Evolutionary conservation across 2,888 invertebrate genomes (phyloP), one percentile per base, ranked within the genome.

Genomic region (Chelonus formosanus): DNA sequence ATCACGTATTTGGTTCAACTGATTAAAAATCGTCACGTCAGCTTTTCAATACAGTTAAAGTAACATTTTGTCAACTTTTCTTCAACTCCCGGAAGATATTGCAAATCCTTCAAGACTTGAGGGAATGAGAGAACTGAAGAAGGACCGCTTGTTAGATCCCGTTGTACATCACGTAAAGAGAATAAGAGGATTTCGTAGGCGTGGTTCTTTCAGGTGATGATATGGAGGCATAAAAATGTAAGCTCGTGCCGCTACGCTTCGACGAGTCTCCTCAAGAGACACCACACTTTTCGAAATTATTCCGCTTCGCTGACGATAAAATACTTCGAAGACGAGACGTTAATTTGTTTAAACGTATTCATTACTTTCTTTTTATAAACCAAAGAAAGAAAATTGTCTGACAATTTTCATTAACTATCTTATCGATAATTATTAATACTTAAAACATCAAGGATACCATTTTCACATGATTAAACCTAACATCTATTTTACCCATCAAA

Each of bases 121-220:
- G 58, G 58, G 58, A 10, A 36, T 43, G 8, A 52, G 32, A 32
- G 7, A 52, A 34, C 44, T 43, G 20, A 8, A 40, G 43, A 57
- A 55, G 56, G 68, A 64, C 67, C 63, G 50, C 66, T 70, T 59
- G 65, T 65, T 67, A 68, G 60, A 68, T 70, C 52, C 70, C 70
- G 70, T 70, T 68, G 68, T 36, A 34, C 35, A 54, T 35, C 35
- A 59, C 53, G 52, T 44, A 40, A 35, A 32, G 8, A 36, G 52
- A 52, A 5, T 32, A 31, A 52, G 20, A 53, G n/a, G 8, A 45
- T 66, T 35, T 32, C 20, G 34, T 61, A 50, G 66, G 66, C 56
- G 66, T 52, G 61, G 47, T 45, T 31, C 6, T 45, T 58, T 47
- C 47, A 8, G 48, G 34, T 31, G 52, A 52, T 52, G 52, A 52